A percentile compares a stretch with the other conserved stretches of the same genome.
Conservation (phyloP, 2,113 vertebrate species). For the Brachirus orientalis region DNA sequence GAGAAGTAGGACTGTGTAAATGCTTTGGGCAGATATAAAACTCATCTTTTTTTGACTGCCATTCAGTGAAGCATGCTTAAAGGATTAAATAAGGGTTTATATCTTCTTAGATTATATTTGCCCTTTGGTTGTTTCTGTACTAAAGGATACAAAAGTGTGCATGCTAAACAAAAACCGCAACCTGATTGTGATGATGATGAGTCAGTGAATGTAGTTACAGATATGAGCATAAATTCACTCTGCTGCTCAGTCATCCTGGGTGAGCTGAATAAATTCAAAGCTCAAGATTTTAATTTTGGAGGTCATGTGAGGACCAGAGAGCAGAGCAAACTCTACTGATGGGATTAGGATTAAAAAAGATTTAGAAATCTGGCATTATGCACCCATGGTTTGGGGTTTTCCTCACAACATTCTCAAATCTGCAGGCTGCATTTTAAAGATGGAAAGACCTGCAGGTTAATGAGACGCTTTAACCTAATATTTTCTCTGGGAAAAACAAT, state of each 20-base stretch:
- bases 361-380: constrained; percentile 43
- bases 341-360: constrained; percentile 56
- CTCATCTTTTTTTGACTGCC: background rate
- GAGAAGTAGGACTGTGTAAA: no score
- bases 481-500: no score
- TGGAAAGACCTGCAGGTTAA: no score
- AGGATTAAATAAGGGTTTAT: constrained; percentile 7
- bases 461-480: no score
- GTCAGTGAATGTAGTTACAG: background rate
- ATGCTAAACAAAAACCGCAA: background rate
- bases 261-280: constrained; percentile 8
- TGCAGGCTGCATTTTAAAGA: no score
- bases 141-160: background rate
- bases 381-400: constrained; percentile 13
- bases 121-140: background rate
- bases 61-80: constrained; percentile 3
- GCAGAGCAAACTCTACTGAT: constrained; percentile 46
- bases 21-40: background rate
- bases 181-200: background rate
- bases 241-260: background rate
- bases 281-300: constrained; percentile 39
- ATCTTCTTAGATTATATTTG: constrained; percentile 8
- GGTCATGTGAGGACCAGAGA: constrained; percentile 20
- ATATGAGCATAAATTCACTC: background rate
- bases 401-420: no score